These are phyloP conservation scores for Nasua narica DNA, from an alignment of 2,797 vertebrate species.

Conservation along the genomic window DNA sequence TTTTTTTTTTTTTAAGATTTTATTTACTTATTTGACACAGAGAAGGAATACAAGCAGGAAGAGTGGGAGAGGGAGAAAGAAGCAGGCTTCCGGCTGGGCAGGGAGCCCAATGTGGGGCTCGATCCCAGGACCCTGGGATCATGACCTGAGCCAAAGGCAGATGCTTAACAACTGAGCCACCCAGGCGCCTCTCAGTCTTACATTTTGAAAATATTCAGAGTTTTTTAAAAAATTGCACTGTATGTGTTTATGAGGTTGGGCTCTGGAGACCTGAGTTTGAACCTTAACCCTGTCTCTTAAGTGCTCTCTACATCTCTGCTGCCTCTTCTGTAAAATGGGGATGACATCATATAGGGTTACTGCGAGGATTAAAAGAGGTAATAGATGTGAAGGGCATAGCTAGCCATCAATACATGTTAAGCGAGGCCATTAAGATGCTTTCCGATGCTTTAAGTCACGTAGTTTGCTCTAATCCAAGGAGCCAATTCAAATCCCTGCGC, in stretches of 20 bases:
- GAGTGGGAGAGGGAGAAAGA: too few relatives aligned
- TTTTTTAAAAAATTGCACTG: background rate
- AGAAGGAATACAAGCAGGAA: too few relatives aligned
- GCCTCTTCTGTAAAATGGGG: background rate
- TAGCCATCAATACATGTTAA: accelerated
- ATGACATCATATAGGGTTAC: background rate
- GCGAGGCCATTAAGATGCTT: background rate
- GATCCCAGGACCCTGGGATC: too few relatives aligned
- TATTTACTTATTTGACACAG: too few relatives aligned
- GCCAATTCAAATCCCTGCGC: background rate
- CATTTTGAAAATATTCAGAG: background rate
- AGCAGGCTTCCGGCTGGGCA: too few relatives aligned
- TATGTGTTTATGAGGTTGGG: background rate
- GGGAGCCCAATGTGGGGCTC: too few relatives aligned
- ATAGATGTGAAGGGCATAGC: background rate
- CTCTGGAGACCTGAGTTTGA: background rate
- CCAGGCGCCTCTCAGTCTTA: too few relatives aligned
- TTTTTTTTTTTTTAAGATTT: background rate
- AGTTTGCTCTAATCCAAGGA: background rate
- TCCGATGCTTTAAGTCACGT: background rate
- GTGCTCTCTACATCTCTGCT: background rate
- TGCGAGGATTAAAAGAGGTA: background rate
- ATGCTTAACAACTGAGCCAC: too few relatives aligned
- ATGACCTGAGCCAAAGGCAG: too few relatives aligned
- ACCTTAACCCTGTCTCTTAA: background rate